Evolutionary conservation across 1,140 invertebrate species (phyloP), one percentile per base, ranked within the genome.

Genomic region (Tetramorium alpestre): DNA sequence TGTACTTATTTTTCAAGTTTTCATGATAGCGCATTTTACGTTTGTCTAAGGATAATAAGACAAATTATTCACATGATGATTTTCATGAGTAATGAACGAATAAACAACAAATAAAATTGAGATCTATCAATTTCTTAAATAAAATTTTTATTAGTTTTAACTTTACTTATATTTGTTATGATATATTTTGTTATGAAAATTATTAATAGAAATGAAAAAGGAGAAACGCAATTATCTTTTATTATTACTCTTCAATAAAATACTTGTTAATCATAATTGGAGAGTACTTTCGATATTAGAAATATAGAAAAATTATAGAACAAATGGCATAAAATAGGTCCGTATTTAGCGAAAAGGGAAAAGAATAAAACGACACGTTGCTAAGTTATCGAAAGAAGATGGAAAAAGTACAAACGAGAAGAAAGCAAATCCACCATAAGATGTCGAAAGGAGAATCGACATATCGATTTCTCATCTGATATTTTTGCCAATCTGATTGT

Each of bases 401-500:
- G 44, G 67, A 77, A 67, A 28, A 38, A 51, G 60, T 47, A n/a
- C 1, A 44, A 49, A n/a, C 3, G 25, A 60, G n/a, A 60, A 38
- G 13, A n/a, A 60, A 56, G 25, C 13, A 28, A 10, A 62, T 16
- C 6, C 33, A 22, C 44, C 62, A 56, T 33, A 25, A 56, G 60
- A 85, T 7, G 33, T 0, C 8, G 18, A n/a, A 65, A 85, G 28
- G 28, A 47, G 13, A 69, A 64, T 76, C 13, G 44, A 73, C 64
- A 62, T 73, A 89, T 90, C 85, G 85, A 89, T 89, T 87, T 60
- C 56, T 73, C 60, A 58, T 80, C 44, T n/a, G 18, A 76, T 81
- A 90, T 81, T 87, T 90, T 86, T 82, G 84, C 81, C 85, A 78
- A 77, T 91, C 81, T 82, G 87, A 88, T 88, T 88, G 85, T 86